Evolutionary conservation across 1,140 invertebrate genomes (phyloP).

Genomic region (Battus philenor): DNA sequence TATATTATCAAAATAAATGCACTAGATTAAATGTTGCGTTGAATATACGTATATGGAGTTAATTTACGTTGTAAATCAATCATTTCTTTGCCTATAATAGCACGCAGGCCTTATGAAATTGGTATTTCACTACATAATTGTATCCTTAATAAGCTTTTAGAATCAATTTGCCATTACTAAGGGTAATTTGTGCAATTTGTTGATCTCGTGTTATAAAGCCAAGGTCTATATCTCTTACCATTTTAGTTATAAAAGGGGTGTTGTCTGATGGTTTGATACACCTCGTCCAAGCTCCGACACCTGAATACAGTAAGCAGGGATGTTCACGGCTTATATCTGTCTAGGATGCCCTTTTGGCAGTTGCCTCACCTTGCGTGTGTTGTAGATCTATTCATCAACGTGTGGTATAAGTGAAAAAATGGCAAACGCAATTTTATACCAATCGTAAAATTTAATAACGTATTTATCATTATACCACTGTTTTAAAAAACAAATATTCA

Average conservation of each 20-base stretch:
- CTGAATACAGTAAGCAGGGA: slow-evolving; percentile 52
- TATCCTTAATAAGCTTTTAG: neutral
- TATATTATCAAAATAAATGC: neutral
- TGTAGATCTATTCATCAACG: slow-evolving; percentile 51
- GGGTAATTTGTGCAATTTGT: slow-evolving; percentile 10
- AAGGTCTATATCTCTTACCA: slow-evolving; percentile 39
- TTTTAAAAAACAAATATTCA: too few relatives aligned
- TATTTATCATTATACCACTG: too few relatives aligned
- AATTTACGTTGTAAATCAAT: too few relatives aligned
- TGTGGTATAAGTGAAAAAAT: slow-evolving; percentile 24
- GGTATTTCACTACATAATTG: slow-evolving; percentile 3
- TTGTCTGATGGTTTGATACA: slow-evolving; percentile 28
- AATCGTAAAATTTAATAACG: too few relatives aligned
- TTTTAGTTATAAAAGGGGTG: slow-evolving; percentile 36
- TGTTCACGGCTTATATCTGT: slow-evolving; percentile 67
- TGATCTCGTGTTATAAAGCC: slow-evolving; percentile 3
- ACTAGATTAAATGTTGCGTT: neutral
- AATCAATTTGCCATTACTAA: slow-evolving; percentile 6
- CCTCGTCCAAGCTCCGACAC: slow-evolving; percentile 29
- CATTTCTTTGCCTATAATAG: neutral
- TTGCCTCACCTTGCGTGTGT: slow-evolving; percentile 70
- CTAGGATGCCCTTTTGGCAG: slow-evolving; percentile 61
- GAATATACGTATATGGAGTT: too few relatives aligned
- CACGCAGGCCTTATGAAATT: neutral
- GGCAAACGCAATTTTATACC: too few relatives aligned